Evolutionary conservation across 1,140 invertebrate genomes (phyloP).

Genomic region (Vollenhovia emeryi): DNA sequence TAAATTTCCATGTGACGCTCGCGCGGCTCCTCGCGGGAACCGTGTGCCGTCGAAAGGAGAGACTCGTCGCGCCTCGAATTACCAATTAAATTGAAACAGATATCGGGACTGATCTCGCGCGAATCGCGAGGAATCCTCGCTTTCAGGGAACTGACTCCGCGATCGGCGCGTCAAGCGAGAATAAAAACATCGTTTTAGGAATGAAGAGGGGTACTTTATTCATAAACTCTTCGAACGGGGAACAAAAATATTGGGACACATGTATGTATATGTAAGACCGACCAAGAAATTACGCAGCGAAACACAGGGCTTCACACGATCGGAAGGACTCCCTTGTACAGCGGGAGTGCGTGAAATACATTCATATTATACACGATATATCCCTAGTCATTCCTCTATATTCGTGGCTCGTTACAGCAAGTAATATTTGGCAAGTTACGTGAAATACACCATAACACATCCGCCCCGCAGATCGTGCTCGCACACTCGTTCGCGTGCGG

Average conservation of each 20-base stretch:
- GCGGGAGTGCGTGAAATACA: slow-evolving; percentile 36
- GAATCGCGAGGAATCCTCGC: background rate
- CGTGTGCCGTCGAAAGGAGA: no score
- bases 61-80: no score
- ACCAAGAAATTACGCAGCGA: slow-evolving; percentile 44
- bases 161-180: background rate
- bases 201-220: slow-evolving; percentile 62
- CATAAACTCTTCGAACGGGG: slow-evolving; percentile 39
- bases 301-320: no score
- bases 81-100: background rate
- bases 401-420: slow-evolving; percentile 10
- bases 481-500: background rate
- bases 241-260: slow-evolving; percentile 53
- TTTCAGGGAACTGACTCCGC: background rate
- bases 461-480: background rate
- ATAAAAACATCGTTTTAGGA: slow-evolving; percentile 23
- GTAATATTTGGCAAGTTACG: slow-evolving; percentile 51
- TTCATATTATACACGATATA: slow-evolving; percentile 50
- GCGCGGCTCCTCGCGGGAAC: background rate
- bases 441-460: slow-evolving; percentile 27
- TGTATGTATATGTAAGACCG: slow-evolving; percentile 46
- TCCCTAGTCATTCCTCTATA: slow-evolving; percentile 8
- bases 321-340: slow-evolving; percentile 59
- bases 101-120: background rate
- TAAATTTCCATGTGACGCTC: background rate